These are phyloP conservation scores for Synergus umbraculus DNA, from an alignment of 2,888 invertebrate genomes.

Conservation along the genomic window DNA sequence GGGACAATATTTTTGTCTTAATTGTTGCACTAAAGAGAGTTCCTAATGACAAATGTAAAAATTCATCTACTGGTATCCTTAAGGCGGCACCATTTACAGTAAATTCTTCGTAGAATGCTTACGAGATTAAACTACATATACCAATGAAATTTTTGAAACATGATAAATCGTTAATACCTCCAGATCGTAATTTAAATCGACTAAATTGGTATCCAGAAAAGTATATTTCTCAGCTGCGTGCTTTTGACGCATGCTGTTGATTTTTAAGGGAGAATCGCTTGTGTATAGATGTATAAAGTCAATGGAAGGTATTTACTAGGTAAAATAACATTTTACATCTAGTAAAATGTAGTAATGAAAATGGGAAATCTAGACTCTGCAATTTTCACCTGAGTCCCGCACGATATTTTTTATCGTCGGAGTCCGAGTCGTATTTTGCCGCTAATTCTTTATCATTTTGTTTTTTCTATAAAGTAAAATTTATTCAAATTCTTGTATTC, in stretches of 20 bases:
- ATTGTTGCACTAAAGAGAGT: neutral
- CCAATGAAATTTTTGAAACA: neutral
- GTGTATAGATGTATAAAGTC: conserved; percentile 42
- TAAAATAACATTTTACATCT: conserved; percentile 1
- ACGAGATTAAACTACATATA: neutral
- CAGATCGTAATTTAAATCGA: neutral
- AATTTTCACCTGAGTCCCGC: neutral
- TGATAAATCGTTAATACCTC: neutral
- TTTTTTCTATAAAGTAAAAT: no score
- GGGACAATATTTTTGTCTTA: neutral
- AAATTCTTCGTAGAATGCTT: neutral
- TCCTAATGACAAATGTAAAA: neutral
- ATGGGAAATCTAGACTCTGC: neutral
- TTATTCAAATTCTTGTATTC: neutral
- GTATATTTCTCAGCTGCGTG: conserved; percentile 27
- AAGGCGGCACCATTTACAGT: conserved; percentile 3
- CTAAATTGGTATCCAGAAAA: neutral
- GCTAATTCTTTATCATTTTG: neutral
- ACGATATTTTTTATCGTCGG: neutral
- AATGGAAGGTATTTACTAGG: conserved; percentile 7
- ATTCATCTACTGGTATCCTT: conserved; percentile 15
- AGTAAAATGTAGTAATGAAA: neutral
- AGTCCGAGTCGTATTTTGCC: neutral
- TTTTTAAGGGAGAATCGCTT: conserved; percentile 10
- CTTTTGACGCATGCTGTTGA: conserved; percentile 21